Evolutionary conservation across 53 echinoderm and acorn worm genomes (phyloP), one percentile per base, ranked within the genome.

Genomic region (Echinarachnius parma): DNA sequence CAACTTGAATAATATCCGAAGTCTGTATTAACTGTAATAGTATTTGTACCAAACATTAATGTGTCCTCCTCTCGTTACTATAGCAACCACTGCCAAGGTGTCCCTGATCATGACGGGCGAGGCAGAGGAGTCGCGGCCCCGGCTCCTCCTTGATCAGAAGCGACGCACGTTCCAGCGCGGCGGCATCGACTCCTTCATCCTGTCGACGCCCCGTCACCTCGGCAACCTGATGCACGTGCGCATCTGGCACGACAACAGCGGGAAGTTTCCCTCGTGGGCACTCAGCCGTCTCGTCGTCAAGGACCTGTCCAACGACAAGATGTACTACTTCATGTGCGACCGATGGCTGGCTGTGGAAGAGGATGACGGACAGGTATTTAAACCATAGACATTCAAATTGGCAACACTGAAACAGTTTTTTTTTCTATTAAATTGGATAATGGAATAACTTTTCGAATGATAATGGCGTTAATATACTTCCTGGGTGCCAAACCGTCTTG

Each of bases 311-410:
- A 87, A 53, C 0, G 65, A 74, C 28, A 82, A 82, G 71, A 82
- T 87, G 78, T 90, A 84, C 30, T 90, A 59, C 90, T 90, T 90
- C 67, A 90, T 90, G 90, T 70, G 81, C 46, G 90, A 90, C 55
- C 64, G 65, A 24, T 90, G 90, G 90, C 49, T 90, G 22, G 86
- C 90, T 24, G 90, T 90, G 34, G 90, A 90, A 47, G 85, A 90
- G 28, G 90, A 84, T 24, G 90, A 90, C 7, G 90, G 90, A 13
- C 85, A 86, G 90, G 90, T 57, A n/a, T 18, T 34, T 33, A 21
- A 24, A 34, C n/a, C 36, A 14, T 25, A 20, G 9, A 23, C 15
- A n/a, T n/a, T n/a, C n/a, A n/a, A n/a, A n/a, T n/a, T n/a, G n/a
- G n/a, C n/a, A n/a, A n/a, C n/a, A n/a, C n/a, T n/a, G n/a, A n/a